A percentile compares a stretch with the other conserved stretches of the same genome.
These are phyloP conservation scores for Catagonus wagneri DNA, from an alignment of 2,113 vertebrate genomes.

Conservation along the genomic window DNA sequence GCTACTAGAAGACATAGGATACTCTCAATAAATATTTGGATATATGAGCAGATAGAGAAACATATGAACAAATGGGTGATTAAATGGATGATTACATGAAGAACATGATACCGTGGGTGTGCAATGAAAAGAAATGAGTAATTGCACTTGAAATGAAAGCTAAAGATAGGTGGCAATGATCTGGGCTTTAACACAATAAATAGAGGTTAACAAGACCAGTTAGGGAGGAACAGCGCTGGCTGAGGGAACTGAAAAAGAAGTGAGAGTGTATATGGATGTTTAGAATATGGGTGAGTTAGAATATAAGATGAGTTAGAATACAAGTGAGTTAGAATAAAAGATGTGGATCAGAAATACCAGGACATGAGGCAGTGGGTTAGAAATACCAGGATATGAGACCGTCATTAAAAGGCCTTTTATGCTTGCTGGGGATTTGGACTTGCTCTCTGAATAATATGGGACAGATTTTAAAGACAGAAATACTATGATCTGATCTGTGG, in stretches of 20 bases:
- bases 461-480: neutral
- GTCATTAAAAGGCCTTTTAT: neutral
- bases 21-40: neutral
- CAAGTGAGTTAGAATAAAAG: neutral
- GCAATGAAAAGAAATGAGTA: neutral
- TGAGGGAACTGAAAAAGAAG: neutral
- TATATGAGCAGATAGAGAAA: neutral
- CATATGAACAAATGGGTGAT: neutral
- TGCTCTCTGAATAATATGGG: neutral
- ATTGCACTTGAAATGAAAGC: neutral
- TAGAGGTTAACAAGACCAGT: neutral
- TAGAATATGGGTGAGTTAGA: neutral
- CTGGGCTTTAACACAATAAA: neutral
- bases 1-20: neutral
- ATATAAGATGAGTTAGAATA: neutral
- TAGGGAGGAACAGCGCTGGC: neutral
- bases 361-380: neutral
- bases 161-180: neutral
- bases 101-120: neutral
- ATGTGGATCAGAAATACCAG: neutral
- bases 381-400: neutral
- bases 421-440: neutral
- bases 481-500: neutral
- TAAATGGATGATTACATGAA: neutral
- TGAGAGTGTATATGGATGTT: neutral